A percentile compares a stretch with the other conserved stretches of the same genome.
Conservation (phyloP, 2,888 invertebrate genomes). For the Lochmaea crataegi region DNA sequence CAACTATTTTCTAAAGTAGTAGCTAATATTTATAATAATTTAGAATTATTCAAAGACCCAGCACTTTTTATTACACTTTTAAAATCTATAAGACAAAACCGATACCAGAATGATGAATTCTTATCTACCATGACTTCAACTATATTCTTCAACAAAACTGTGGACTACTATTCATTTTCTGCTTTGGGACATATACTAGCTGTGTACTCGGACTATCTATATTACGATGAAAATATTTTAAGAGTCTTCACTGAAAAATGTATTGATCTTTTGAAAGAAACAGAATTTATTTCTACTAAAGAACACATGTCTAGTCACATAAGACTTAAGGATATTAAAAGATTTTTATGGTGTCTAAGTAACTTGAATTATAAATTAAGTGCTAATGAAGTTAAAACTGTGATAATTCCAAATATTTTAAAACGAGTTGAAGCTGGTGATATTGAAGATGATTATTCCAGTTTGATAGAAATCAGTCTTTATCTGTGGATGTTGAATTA, state of each 20-base stretch:
- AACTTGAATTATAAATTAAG: constrained; percentile 55
- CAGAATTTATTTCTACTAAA: constrained; percentile 43
- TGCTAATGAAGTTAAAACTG: constrained; percentile 51
- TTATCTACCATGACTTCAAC: constrained; percentile 60
- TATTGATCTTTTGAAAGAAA: constrained; percentile 53
- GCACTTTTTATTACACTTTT: constrained; percentile 62
- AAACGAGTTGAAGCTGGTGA: constrained; percentile 52
- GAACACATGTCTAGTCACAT: constrained; percentile 50
- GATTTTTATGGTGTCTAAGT: constrained; percentile 64
- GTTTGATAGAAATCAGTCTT: constrained; percentile 59
- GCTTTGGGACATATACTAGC: constrained; percentile 63
- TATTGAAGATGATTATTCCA: constrained; percentile 53
- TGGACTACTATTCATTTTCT: constrained; percentile 59
- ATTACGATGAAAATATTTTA: constrained; percentile 59
- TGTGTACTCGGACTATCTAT: constrained; percentile 62
- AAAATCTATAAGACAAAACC: constrained; percentile 63
- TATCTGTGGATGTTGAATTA: constrained; percentile 64
- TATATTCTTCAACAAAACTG: constrained; percentile 61
- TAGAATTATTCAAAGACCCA: constrained; percentile 60
- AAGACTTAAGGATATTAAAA: constrained; percentile 65
- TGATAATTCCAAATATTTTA: constrained; percentile 57
- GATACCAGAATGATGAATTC: constrained; percentile 60
- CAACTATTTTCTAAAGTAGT: constrained; percentile 57
- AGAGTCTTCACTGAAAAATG: constrained; percentile 55
- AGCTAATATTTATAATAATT: constrained; percentile 58